Evolutionary conservation across 2,113 vertebrate species (phyloP).

Genomic region (Bungarus multicinctus): DNA sequence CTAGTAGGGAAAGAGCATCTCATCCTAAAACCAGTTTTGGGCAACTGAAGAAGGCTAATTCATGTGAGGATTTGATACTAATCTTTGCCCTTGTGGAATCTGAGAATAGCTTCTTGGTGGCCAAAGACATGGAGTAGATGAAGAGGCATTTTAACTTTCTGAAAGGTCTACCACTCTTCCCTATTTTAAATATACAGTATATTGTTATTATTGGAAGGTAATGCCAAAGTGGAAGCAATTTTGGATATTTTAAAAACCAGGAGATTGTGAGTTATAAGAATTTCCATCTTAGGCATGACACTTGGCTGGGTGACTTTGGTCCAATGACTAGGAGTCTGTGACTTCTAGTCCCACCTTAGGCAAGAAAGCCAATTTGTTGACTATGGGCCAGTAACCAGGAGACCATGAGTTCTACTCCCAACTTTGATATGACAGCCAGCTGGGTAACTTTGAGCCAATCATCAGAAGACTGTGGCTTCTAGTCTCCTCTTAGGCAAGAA

Average conservation of each 20-base stretch:
- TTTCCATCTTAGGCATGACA: no score
- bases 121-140: not conserved
- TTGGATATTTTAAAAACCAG: not conserved
- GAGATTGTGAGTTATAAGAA: not conserved
- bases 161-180: not conserved
- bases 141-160: not conserved
- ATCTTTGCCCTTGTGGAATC: not conserved
- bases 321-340: no score
- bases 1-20: not conserved
- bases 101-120: not conserved
- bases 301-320: no score
- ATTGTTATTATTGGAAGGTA: not conserved
- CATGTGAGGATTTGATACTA: not conserved
- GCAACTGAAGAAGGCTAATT: not conserved
- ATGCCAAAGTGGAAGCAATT: not conserved
- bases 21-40: not conserved
- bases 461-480: not conserved
- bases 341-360: no score
- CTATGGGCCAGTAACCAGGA: no score
- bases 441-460: no score
- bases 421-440: no score
- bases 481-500: no score
- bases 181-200: not conserved
- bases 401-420: no score
- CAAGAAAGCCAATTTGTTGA: not conserved